Evolutionary conservation across 2,888 invertebrate species (phyloP).

Genomic region (Anoplius nigerrimus): DNA sequence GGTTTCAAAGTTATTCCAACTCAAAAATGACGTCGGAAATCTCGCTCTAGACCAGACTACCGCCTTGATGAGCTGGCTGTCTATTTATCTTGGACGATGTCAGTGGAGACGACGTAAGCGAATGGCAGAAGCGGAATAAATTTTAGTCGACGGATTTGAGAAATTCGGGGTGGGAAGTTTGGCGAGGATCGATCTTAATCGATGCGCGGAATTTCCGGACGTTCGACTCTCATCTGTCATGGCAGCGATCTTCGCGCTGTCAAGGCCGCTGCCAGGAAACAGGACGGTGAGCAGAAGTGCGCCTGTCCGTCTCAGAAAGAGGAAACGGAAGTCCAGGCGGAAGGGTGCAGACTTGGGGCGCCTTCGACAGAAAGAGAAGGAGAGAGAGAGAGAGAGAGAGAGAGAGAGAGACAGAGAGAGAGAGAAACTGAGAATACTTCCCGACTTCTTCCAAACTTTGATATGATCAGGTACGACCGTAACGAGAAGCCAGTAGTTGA

Average conservation of each 20-base stretch:
- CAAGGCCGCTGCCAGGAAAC: slow-evolving; percentile 39
- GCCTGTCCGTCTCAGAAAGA: slow-evolving; percentile 23
- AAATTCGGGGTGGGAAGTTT: not conserved
- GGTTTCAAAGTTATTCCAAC: too few species aligned
- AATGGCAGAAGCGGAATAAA: too few species aligned
- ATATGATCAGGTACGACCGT: too few species aligned
- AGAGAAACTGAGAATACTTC: not conserved
- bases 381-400: not conserved
- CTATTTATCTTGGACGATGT: too few species aligned
- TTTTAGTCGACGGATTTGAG: not conserved
- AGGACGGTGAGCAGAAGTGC: slow-evolving; percentile 39
- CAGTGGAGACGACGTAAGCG: too few species aligned
- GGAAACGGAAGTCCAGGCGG: slow-evolving; percentile 31
- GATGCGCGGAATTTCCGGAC: slow-evolving; percentile 18
- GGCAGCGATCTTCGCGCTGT: slow-evolving; percentile 51
- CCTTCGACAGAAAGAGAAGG: not conserved
- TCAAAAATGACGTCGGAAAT: too few species aligned
- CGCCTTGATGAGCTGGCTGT: too few species aligned
- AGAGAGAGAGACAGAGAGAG: not conserved
- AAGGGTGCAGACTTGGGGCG: not conserved
- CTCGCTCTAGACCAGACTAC: too few species aligned
- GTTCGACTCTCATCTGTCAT: slow-evolving; percentile 59
- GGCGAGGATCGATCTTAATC: slow-evolving; percentile 15
- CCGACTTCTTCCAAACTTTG: too few species aligned
- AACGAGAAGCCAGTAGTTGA: too few species aligned